A percentile compares a stretch with the other conserved stretches of the same genome.
Evolutionary conservation across 2,888 invertebrate species (phyloP).

Genomic region (Sturmia bella): DNA sequence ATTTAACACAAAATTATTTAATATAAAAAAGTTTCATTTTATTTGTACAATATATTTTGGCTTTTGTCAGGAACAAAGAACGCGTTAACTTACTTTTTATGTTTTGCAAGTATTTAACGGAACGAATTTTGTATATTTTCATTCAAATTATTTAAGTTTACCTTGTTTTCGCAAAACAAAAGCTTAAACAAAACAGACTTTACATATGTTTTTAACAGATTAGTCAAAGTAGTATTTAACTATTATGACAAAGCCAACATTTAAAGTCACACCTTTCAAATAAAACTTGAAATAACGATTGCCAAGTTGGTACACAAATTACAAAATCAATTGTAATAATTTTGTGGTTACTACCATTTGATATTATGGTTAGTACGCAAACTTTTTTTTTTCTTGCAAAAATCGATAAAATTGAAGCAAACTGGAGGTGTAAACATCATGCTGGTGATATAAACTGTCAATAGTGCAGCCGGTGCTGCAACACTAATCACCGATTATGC

Average conservation of each 20-base stretch:
- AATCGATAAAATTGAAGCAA: conserved; percentile 17
- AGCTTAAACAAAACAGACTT: no score
- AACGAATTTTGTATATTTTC: no score
- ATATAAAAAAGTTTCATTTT: no score
- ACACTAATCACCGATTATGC: conserved; percentile 27
- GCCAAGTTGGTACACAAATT: not conserved
- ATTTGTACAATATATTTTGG: no score
- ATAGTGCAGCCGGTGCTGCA: conserved; percentile 13
- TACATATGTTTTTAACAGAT: no score
- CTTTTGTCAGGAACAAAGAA: no score
- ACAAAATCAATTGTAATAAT: conserved; percentile 17
- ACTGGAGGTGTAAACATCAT: conserved; percentile 60
- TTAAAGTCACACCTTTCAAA: conserved; percentile 47
- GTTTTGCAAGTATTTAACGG: no score
- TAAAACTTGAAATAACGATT: not conserved
- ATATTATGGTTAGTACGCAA: conserved; percentile 13
- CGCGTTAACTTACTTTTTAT: no score
- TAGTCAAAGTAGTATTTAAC: no score
- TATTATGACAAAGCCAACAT: conserved; percentile 5
- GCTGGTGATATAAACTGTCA: conserved; percentile 29
- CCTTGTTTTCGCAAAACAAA: no score
- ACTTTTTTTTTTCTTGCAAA: conserved; percentile 24
- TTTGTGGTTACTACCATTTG: conserved; percentile 7
- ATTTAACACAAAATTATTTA: no score
- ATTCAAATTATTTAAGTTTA: no score